Evolutionary conservation across 2,888 invertebrate species (phyloP).

Genomic region (Archips xylosteana): DNA sequence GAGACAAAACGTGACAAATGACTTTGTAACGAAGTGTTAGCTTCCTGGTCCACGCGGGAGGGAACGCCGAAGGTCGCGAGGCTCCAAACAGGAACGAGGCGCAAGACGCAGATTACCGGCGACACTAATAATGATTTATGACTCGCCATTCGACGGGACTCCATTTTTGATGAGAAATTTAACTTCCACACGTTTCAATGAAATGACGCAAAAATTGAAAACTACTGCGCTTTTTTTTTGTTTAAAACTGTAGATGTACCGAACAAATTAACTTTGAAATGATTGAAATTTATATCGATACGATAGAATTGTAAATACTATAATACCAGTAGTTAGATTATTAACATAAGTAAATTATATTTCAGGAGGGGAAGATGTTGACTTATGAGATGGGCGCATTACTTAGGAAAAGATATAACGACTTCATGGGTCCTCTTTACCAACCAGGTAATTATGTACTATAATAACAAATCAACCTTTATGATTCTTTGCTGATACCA

Average conservation of each 20-base stretch:
- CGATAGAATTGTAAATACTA: background rate
- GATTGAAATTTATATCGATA: background rate
- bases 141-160: slow-evolving; percentile 56
- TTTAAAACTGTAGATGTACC: slow-evolving; percentile 25
- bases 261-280: slow-evolving; percentile 5
- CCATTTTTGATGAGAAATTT: background rate
- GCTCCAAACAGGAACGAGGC: slow-evolving; percentile 71
- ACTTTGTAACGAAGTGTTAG: slow-evolving; percentile 67
- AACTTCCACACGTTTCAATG: too few relatives aligned
- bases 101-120: slow-evolving; percentile 68
- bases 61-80: slow-evolving; percentile 73
- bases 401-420: slow-evolving; percentile 81
- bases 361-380: slow-evolving; percentile 84
- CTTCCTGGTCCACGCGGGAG: slow-evolving; percentile 70
- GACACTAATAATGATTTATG: slow-evolving; percentile 81
- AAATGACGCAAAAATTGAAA: too few relatives aligned
- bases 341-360: slow-evolving; percentile 37
- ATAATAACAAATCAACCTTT: background rate
- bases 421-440: slow-evolving; percentile 80
- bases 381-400: slow-evolving; percentile 85
- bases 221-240: background rate
- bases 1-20: slow-evolving; percentile 65
- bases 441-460: slow-evolving; percentile 59
- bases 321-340: too few relatives aligned
- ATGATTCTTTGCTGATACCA: background rate